These are phyloP conservation scores for Phylloscopus trochiloides DNA, from an alignment of 2,113 vertebrate species.

Conservation along the genomic window DNA sequence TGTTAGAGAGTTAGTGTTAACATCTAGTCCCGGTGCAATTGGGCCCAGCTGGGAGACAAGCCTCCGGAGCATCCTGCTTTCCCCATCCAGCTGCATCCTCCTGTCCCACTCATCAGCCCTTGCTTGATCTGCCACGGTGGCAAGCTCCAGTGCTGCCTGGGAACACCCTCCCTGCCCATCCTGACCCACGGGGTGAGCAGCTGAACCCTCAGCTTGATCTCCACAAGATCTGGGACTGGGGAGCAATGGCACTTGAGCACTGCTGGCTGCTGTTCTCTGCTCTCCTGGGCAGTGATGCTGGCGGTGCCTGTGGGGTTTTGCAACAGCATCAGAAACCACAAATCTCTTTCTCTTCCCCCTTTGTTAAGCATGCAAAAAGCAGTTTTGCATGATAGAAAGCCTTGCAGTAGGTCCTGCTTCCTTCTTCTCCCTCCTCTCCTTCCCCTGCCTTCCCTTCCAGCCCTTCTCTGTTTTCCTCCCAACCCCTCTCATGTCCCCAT, in stretches of 20 bases:
- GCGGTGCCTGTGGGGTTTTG: not conserved
- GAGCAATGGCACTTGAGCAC: not conserved
- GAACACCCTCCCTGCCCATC: not conserved
- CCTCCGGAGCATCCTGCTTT: not conserved
- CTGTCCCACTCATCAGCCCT: not conserved
- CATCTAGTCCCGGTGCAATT: not conserved
- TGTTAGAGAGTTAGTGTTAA: slow-evolving; percentile 15
- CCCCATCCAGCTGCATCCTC: not conserved
- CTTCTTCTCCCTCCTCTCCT: not conserved
- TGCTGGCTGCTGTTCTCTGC: not conserved
- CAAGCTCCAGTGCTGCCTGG: not conserved
- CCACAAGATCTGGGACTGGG: fast-evolving
- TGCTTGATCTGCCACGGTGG: not conserved
- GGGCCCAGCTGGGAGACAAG: not conserved
- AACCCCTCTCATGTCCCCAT: not conserved
- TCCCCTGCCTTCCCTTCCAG: not conserved
- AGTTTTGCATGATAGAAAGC: not conserved
- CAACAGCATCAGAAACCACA: not conserved
- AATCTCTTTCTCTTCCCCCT: not conserved
- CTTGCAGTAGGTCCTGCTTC: not conserved
- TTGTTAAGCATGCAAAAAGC: not conserved
- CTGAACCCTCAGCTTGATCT: not conserved
- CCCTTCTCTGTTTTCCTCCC: not conserved
- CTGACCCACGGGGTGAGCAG: not conserved
- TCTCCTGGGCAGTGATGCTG: fast-evolving